Conservation (phyloP, 2,888 invertebrate species). For the Plebejus argus region DNA sequence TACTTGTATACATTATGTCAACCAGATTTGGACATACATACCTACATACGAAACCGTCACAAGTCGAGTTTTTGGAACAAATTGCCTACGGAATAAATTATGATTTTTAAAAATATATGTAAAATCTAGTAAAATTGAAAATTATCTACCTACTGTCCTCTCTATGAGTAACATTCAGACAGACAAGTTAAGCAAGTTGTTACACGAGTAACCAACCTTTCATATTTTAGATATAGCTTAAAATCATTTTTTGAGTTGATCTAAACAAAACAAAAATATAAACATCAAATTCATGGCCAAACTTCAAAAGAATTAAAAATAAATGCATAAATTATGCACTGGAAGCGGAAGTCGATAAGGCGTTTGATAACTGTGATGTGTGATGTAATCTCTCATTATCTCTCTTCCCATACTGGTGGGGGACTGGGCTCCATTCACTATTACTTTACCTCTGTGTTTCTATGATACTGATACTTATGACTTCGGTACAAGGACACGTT, state of each 20-base stretch:
- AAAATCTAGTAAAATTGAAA: not conserved
- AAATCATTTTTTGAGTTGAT: too few relatives aligned
- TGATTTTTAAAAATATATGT: too few relatives aligned
- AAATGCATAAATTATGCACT: constrained; percentile 3
- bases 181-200: not conserved
- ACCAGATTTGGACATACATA: not conserved
- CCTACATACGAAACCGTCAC: not conserved
- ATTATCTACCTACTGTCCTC: too few relatives aligned
- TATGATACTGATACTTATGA: not conserved
- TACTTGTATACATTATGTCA: not conserved
- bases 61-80: not conserved
- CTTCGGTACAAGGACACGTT: not conserved
- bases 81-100: not conserved
- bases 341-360: not conserved
- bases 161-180: not conserved
- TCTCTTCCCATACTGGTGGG: not conserved
- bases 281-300: not conserved
- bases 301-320: not conserved
- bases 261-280: not conserved
- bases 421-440: not conserved
- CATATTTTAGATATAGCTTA: too few relatives aligned
- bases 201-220: too few relatives aligned
- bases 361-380: not conserved
- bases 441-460: not conserved
- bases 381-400: too few relatives aligned